Base-by-base conservation (phyloP, 2,113 vertebrate species). In the Pterocles burchelli region DNA sequence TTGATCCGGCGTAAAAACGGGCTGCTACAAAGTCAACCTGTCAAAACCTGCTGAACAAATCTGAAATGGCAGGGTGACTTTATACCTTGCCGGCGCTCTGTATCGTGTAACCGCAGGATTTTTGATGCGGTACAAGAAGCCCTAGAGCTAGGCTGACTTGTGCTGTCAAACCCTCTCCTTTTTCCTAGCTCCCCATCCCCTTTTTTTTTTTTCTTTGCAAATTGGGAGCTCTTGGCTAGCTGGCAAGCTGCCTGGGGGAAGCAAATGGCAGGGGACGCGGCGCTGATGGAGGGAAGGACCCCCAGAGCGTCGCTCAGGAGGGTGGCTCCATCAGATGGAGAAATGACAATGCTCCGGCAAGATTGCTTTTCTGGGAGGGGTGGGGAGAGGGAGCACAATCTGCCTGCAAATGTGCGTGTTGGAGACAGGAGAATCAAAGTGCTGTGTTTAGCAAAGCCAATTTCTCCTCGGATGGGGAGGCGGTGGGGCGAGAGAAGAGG, bases 381-480 rank as follows among this genome's bases (percentile, higher is more conserved):
- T 41, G 17, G 36, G 54, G 4, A 51, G 16, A 91, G 63, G 28
- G 51, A 51, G 26, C 68, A 31, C 68, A 54, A 78, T 78, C 74
- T 72, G 78, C 74, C 87, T 95, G 85, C 34, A 95, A 95, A 96
- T 96, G 92, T 71, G 89, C 59, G 3, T 25, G 86, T 41, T 67
- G 79, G 96, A 72, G 86, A 77, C 11, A 6, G 24, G 46, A 76
- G 94, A 95, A 68, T 88, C 87, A n/a, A 91, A 73, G 12, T 2
- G 8, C 41, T 46, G 83, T 0, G 9, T 97, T 97, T 24, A 96
- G 90, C 78, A 77, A 68, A 97, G 96, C 80, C 90, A 91, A 91
- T 98, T 97, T 98, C 86, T 88, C 88, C 68, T 62, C 7, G 43
- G 89, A 90, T 52, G 5, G 24, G 71, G 86, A 66, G 66, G 49